Conservation (phyloP, 2,888 invertebrate species). For the Ligdia adustata region DNA sequence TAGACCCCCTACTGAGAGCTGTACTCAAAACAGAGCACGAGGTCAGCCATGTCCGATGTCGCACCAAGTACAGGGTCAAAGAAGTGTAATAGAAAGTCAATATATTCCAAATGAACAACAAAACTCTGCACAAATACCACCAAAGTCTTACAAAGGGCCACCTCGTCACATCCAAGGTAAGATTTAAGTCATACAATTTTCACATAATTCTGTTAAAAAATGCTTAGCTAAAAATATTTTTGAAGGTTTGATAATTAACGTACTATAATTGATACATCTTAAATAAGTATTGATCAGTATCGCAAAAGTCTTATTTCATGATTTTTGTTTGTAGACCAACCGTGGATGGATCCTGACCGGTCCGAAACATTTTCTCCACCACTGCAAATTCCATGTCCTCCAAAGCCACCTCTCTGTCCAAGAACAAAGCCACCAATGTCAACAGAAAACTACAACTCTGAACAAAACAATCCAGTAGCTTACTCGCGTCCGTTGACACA, state of each 20-base stretch:
- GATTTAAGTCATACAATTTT: too few species aligned
- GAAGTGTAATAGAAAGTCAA: background rate
- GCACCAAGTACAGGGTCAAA: background rate
- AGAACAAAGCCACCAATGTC: conserved; percentile 3
- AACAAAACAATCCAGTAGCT: background rate
- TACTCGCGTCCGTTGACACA: conserved; percentile 14
- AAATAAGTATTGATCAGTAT: too few species aligned
- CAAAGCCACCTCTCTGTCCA: conserved; percentile 7
- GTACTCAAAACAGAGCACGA: too few species aligned
- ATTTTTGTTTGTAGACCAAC: conserved; percentile 3
- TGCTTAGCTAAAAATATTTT: too few species aligned
- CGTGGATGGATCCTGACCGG: background rate
- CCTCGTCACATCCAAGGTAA: background rate
- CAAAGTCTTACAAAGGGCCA: too few species aligned
- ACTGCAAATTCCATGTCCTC: conserved; percentile 3
- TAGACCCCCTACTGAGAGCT: too few species aligned
- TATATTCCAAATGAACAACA: too few species aligned
- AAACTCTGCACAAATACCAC: too few species aligned
- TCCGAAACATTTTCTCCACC: background rate
- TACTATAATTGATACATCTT: too few species aligned
- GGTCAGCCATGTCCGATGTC: background rate
- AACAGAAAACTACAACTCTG: conserved; percentile 9
- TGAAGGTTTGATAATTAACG: too few species aligned
- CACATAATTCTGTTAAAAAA: too few species aligned
- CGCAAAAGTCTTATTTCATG: too few species aligned